Evolutionary conservation across 1,140 invertebrate genomes (phyloP), one percentile per base, ranked within the genome.

Genomic region (Drosophila cardini): DNA sequence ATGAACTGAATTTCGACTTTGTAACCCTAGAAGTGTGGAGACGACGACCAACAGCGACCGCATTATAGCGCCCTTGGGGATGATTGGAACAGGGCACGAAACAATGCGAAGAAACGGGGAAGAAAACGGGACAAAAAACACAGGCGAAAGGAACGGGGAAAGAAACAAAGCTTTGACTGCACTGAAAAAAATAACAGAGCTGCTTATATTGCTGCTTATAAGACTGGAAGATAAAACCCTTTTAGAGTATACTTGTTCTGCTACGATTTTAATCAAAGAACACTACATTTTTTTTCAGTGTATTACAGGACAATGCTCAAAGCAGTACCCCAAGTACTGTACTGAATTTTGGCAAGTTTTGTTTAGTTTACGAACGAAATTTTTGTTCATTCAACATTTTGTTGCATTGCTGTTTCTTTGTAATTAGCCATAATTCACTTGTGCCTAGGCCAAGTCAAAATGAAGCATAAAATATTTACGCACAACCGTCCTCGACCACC

Each of bases 401-500:
- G 53, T 46, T 62, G 32, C 42, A 40, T 40, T 42, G 15, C 34
- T 15, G 32, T 43, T 32, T 13, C 18, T 58, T 16, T 72, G 80
- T 90, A 87, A 89, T 87, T 87, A 87, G 84, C 84, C 77, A 87
- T 87, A 87, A 89, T 87, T 87, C 84, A 87, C 84, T 84, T 80
- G 52, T 80, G 78, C 75, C 80, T 63, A 73, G 84, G 86, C 79
- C 70, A 89, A 87, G 84, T 80, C 83, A 89, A 83, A 87, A 87
- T 89, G 84, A 89, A 87, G 80, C 84, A 87, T 87, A 87, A 87
- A 87, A 87, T 87, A 87, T 87, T 87, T 89, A 87, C 76, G 83
- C 82, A 74, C 61, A 64, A 74, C 62, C 72, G 57, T 26, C 40
- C 34, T 43, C 68, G 67, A 78, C 73, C 71, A 89, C 83, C 83